Percentiles rank a stretch among this genome's conserved stretches.
Conservation (phyloP, 2,888 invertebrate species). For the Brenthis hecate region DNA sequence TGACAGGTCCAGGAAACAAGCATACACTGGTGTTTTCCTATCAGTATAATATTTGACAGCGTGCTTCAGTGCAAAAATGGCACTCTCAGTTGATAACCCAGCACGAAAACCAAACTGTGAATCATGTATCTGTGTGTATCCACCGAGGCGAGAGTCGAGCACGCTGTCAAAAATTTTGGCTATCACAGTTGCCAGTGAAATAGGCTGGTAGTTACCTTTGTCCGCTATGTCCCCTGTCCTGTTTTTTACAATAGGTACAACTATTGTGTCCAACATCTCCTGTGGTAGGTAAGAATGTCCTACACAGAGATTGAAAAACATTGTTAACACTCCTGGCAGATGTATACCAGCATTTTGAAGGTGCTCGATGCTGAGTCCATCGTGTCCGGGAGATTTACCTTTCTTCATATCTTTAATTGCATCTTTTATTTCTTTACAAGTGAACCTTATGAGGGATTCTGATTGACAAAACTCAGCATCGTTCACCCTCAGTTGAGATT, state of each 20-base stretch:
- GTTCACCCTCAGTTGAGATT: not conserved
- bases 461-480: not conserved
- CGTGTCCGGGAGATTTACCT: not conserved
- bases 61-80: slow-evolving; percentile 12
- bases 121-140: slow-evolving; percentile 1
- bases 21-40: not conserved
- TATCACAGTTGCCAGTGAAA: not conserved
- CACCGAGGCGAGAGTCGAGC: slow-evolving; percentile 1
- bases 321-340: too few relatives aligned
- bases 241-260: too few relatives aligned
- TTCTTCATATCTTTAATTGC: not conserved
- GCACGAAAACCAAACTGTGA: slow-evolving; percentile 16
- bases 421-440: not conserved
- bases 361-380: not conserved
- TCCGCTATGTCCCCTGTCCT: too few relatives aligned
- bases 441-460: not conserved
- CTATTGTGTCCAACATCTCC: too few relatives aligned
- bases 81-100: slow-evolving; percentile 11
- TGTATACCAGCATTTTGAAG: too few relatives aligned
- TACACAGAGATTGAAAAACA: too few relatives aligned
- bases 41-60: slow-evolving; percentile 11
- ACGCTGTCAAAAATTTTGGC: not conserved
- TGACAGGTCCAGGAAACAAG: slow-evolving; percentile 1
- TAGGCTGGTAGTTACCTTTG: not conserved
- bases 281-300: too few relatives aligned